Evolutionary conservation across 2,888 invertebrate species (phyloP).

Genomic region (Chydorus sphaericus): DNA sequence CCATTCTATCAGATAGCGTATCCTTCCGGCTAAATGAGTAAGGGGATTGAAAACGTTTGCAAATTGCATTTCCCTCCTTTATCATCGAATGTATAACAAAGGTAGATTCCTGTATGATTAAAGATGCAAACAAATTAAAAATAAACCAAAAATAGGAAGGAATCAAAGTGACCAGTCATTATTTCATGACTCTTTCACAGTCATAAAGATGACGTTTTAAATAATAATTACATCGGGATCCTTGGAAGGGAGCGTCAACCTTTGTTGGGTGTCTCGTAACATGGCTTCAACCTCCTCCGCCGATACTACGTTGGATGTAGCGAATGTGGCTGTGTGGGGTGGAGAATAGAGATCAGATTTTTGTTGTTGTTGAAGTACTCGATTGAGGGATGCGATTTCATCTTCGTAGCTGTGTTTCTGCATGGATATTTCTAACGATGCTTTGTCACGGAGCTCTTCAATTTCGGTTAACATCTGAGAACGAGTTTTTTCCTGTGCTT

Average conservation of each 20-base stretch:
- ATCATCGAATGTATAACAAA: conserved; percentile 1
- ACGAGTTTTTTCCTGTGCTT: neutral
- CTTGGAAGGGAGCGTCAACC: neutral
- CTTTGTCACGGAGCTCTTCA: neutral
- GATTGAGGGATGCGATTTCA: neutral
- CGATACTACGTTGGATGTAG: neutral
- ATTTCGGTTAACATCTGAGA: neutral
- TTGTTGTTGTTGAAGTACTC: neutral
- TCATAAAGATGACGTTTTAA: neutral
- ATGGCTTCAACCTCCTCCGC: neutral
- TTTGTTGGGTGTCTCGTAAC: neutral
- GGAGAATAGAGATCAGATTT: neutral
- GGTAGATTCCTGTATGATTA: neutral
- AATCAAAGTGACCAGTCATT: too few relatives aligned
- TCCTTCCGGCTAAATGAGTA: neutral
- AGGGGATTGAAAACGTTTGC: neutral
- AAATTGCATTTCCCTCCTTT: conserved; percentile 6
- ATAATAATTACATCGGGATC: neutral
- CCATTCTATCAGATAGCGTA: neutral
- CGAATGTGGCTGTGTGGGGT: neutral
- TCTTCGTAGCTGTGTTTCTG: neutral
- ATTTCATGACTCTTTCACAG: too few relatives aligned
- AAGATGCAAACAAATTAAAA: neutral
- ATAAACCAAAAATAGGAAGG: neutral
- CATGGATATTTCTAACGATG: neutral